Conservation (phyloP, 2,888 invertebrate species). For the Lordiphosa andalusiaca region DNA sequence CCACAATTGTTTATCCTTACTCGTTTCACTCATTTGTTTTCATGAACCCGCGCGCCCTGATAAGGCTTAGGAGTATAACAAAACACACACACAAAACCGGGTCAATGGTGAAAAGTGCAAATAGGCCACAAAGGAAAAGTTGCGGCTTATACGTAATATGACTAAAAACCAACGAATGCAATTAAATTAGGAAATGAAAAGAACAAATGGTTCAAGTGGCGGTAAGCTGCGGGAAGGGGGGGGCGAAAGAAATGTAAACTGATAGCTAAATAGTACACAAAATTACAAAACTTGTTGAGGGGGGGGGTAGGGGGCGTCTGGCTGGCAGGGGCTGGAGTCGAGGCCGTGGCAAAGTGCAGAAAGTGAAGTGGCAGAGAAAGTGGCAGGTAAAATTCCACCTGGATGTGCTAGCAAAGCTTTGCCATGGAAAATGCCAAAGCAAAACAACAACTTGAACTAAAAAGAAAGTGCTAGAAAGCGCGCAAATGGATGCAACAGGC, state of each 20-base stretch:
- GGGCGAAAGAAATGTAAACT: background rate
- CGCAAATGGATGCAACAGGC: constrained; percentile 1
- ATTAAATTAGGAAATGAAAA: constrained; percentile 28
- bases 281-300: constrained; percentile 5
- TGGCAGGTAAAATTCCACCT: constrained; percentile 6
- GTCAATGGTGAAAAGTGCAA: constrained; percentile 12
- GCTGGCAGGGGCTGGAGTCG: background rate
- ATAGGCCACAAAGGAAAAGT: constrained; percentile 9
- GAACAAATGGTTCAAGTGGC: constrained; percentile 30
- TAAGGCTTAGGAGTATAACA: constrained; percentile 51
- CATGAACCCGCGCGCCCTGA: constrained; percentile 45
- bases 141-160: constrained; percentile 34
- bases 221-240: background rate
- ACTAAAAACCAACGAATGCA: constrained; percentile 34
- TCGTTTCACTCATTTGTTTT: constrained; percentile 12
- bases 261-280: constrained; percentile 7
- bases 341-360: background rate
- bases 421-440: background rate
- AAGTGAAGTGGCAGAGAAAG: constrained; percentile 2
- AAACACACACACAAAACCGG: constrained; percentile 10
- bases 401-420: constrained; percentile 8
- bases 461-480: constrained; percentile 5
- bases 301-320: no score
- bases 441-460: constrained; percentile 4
- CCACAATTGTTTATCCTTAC: constrained; percentile 3